Evolutionary conservation across 2,113 vertebrate species (phyloP).

Genomic region (Phrynocephalus versicolor): DNA sequence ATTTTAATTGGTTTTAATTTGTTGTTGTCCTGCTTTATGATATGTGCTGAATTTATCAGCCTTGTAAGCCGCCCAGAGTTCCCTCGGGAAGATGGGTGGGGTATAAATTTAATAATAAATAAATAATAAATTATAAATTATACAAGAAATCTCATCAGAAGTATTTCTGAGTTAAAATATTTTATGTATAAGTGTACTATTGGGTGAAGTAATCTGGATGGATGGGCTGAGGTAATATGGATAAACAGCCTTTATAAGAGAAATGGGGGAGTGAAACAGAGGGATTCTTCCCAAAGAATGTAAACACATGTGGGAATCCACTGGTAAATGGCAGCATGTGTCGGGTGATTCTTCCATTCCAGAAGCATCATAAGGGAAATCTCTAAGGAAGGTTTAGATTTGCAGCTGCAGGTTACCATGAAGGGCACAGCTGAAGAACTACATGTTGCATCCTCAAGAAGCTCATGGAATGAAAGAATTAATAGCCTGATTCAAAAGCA

Average conservation of each 20-base stretch:
- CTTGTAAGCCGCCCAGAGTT: too few relatives aligned
- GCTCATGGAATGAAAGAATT: not conserved
- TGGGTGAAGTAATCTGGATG: constrained; percentile 30
- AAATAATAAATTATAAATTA: too few relatives aligned
- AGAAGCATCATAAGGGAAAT: too few relatives aligned
- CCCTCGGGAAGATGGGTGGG: too few relatives aligned
- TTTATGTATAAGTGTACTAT: constrained; percentile 7
- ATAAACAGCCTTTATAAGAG: not conserved
- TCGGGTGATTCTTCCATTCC: too few relatives aligned
- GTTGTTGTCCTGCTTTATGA: too few relatives aligned
- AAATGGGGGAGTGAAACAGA: not conserved
- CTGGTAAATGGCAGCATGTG: too few relatives aligned
- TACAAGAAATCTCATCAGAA: not conserved
- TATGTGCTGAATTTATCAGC: too few relatives aligned
- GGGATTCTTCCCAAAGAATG: too few relatives aligned
- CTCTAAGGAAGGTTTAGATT: not conserved
- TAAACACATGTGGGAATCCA: too few relatives aligned
- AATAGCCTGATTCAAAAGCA: not conserved
- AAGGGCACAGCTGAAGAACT: not conserved
- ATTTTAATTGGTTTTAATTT: too few relatives aligned
- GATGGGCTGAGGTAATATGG: constrained; percentile 25
- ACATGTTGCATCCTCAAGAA: not conserved
- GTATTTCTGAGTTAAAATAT: constrained; percentile 12
- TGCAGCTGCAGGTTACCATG: not conserved
- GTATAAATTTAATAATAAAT: too few relatives aligned